Evolutionary conservation across 2,797 vertebrate genomes (phyloP), one percentile per base, ranked within the genome.

Genomic region (Ptychobarbus kaznakovi): DNA sequence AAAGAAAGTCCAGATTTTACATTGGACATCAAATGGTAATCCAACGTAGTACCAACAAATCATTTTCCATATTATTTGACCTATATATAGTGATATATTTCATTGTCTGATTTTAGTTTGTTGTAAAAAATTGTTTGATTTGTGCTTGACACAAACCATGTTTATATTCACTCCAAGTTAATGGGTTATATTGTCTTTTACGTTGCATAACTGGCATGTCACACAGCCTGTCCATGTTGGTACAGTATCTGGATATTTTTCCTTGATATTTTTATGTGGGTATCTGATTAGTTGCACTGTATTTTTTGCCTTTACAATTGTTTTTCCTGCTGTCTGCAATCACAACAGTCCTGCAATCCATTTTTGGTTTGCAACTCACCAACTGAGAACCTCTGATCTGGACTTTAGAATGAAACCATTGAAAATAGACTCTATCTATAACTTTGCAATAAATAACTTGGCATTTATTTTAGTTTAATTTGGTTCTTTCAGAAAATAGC

Each of bases 1-100:
- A 46, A 82, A 61, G 56, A 38, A 56, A 76, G 51, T 38, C 6
- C 46, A 35, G 32, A 56, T 76, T 76, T 56, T 56, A n/a, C 49
- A 56, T 56, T 38, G 18, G 20, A 35, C 28, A 12, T 75, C 73
- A 53, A 53, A 75, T 53, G 16, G 18, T 35, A 32, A 51, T 35
- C 16, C 18, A 51, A 74, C 44, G 32, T 3, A 49, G 25, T 28
- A 18, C 44, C 13, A 44, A 44, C 42, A 44, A 11, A 44, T 44
- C 9, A 11, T 44, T 44, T 44, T 44, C 9, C 42, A 44, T 10
- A 44, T 44, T 11, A 44, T 44, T 44, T 44, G 42, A 44, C 10
- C 9, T 44, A 44, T 42, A 40, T 40, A 44, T 10, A 11, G 2
- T 2, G 42, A 44, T 44, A 44, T 44, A 44, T 44, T 44, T 44